A percentile compares a stretch with the other conserved stretches of the same genome.
Conservation (phyloP, 2,888 invertebrate genomes). For the Lordiphosa fenestrarum region DNA sequence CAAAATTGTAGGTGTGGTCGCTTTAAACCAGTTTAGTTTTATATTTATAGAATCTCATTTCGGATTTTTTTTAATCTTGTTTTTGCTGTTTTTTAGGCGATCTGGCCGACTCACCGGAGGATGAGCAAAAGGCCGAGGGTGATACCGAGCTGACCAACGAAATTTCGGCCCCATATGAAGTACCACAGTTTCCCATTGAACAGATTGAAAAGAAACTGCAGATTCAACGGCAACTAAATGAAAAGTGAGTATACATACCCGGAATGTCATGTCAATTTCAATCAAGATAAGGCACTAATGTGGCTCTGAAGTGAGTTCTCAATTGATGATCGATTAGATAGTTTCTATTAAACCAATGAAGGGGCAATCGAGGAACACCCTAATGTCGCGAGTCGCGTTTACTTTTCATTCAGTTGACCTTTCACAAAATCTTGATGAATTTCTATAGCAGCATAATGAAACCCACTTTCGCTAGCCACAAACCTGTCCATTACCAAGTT, state of each 20-base stretch:
- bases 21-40: too few species aligned
- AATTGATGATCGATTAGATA: background rate
- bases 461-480: conserved; percentile 11
- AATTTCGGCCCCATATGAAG: conserved; percentile 97
- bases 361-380: too few species aligned
- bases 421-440: background rate
- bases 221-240: conserved; percentile 92
- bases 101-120: conserved; percentile 45
- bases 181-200: conserved; percentile 98
- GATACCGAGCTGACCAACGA: conserved; percentile 84
- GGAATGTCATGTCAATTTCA: background rate
- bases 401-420: too few species aligned
- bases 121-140: conserved; percentile 46
- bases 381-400: too few species aligned
- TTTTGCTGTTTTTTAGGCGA: conserved; percentile 60
- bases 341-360: too few species aligned
- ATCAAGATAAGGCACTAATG: too few species aligned
- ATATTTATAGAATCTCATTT: conserved; percentile 11
- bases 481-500: conserved; percentile 39
- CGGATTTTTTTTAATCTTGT: background rate
- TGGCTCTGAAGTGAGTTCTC: background rate
- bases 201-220: conserved; percentile 96
- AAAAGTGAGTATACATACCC: conserved; percentile 85
- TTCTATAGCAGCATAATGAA: conserved; percentile 53
- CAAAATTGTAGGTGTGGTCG: too few species aligned